Evolutionary conservation across 2,797 vertebrate species (phyloP).

Genomic region (Crax fasciolata): DNA sequence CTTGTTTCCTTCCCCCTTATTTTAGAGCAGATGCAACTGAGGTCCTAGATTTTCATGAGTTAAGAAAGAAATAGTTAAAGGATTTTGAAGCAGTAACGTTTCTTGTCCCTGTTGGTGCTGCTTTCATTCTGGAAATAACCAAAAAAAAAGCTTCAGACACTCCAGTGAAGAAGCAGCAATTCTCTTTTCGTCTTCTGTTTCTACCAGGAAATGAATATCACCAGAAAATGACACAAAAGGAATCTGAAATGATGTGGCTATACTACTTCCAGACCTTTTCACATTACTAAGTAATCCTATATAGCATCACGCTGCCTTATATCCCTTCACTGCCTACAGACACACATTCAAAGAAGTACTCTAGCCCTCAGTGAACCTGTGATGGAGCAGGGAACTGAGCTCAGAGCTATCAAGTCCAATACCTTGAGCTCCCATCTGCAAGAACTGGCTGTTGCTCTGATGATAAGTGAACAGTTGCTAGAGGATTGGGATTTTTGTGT

Average conservation of each 20-base stretch:
- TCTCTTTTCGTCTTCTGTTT: background rate
- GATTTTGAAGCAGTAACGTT: background rate
- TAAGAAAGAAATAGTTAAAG: background rate
- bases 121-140: background rate
- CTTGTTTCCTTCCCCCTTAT: background rate
- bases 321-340: background rate
- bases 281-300: background rate
- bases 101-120: background rate
- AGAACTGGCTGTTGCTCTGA: background rate
- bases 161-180: background rate
- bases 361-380: rapidly evolving
- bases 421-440: background rate
- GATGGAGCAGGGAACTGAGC: background rate
- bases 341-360: too few relatives aligned
- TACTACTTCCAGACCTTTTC: background rate
- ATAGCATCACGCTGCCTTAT: background rate
- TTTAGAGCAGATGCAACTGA: background rate
- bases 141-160: background rate
- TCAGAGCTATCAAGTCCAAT: background rate
- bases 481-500: background rate
- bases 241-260: background rate
- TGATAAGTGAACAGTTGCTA: rapidly evolving
- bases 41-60: background rate
- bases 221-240: background rate
- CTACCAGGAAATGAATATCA: background rate